These are phyloP conservation scores for Stomatorhinus walkeri DNA, from an alignment of 2,797 vertebrate genomes.

Conservation along the genomic window DNA sequence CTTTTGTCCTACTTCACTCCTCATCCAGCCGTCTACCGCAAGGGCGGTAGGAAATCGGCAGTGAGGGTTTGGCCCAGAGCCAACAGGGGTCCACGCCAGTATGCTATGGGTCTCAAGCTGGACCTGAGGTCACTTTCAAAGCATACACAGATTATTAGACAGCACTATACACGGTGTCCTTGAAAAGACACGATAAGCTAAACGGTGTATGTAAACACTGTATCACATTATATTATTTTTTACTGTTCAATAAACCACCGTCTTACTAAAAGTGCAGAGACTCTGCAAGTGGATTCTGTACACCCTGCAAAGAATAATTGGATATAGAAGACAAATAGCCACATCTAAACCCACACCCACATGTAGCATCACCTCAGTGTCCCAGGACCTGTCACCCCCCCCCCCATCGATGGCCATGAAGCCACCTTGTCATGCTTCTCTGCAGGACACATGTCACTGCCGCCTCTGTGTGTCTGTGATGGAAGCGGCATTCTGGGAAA, in stretches of 20 bases:
- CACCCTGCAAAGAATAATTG: neutral
- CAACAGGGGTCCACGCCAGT: neutral
- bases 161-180: neutral
- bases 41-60: neutral
- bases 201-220: neutral
- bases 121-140: neutral
- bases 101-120: neutral
- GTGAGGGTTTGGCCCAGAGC: neutral
- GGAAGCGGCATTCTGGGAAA: neutral
- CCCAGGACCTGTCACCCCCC: neutral
- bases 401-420: neutral
- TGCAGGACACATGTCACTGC: neutral
- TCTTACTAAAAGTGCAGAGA: neutral
- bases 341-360: neutral
- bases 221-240: neutral
- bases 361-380: neutral
- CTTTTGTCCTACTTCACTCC: neutral
- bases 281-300: neutral
- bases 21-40: neutral
- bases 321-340: neutral
- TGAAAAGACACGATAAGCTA: neutral
- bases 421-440: neutral
- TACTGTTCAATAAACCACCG: no score
- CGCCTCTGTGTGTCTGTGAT: neutral
- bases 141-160: neutral